Conservation (phyloP, 2,797 vertebrate genomes). For the Falco naumanni region DNA sequence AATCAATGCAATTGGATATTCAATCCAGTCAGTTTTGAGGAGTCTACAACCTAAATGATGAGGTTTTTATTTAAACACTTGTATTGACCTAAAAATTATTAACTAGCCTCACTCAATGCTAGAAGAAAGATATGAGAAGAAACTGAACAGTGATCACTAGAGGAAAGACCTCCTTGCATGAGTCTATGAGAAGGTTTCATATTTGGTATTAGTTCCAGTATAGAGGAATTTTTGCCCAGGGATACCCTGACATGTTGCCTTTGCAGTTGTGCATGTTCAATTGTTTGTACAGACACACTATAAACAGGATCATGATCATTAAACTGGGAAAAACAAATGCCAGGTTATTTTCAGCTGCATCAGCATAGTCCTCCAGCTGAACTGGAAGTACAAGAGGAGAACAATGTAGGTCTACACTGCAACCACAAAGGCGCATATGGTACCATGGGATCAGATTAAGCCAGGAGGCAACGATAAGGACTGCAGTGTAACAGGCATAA, state of each 20-base stretch:
- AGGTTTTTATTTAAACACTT: not conserved
- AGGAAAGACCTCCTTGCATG: not conserved
- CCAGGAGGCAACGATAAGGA: not conserved
- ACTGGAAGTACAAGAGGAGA: not conserved
- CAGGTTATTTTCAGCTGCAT: not conserved
- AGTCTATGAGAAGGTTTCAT: not conserved
- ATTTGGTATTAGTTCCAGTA: not conserved
- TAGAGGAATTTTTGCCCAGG: not conserved
- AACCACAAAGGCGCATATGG: accelerated
- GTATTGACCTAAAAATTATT: not conserved
- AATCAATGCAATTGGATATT: not conserved
- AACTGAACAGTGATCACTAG: not conserved
- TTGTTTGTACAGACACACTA: not conserved
- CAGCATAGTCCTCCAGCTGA: not conserved
- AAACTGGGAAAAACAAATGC: not conserved
- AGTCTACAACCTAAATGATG: not conserved
- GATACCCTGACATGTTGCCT: not conserved
- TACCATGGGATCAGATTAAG: not conserved
- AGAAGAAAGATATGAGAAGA: not conserved
- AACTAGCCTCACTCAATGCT: not conserved
- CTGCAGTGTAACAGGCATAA: not conserved
- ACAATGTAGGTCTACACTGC: not conserved
- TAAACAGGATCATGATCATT: not conserved
- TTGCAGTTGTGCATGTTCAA: not conserved
- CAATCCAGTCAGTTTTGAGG: not conserved